Conservation (phyloP, 2,888 invertebrate species). For the Camptogramma bilineatum region DNA sequence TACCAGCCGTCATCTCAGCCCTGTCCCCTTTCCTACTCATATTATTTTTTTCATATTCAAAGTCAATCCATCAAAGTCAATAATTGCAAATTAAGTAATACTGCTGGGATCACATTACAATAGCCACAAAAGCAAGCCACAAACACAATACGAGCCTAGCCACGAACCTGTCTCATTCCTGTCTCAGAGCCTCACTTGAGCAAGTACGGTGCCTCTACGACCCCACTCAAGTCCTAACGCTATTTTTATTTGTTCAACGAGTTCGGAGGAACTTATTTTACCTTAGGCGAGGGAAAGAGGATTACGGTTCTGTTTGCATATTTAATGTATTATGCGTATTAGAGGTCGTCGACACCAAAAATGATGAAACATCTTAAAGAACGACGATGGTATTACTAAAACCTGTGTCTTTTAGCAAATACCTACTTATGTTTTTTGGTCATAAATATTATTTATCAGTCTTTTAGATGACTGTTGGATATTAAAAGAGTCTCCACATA, state of each 20-base stretch:
- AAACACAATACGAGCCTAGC: neutral
- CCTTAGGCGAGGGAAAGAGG: slow-evolving; percentile 13
- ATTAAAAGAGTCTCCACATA: too few relatives aligned
- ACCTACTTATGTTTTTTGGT: too few relatives aligned
- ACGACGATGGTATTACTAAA: neutral
- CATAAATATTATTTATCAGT: too few relatives aligned
- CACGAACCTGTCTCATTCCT: slow-evolving; percentile 11
- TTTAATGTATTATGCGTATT: slow-evolving; percentile 18
- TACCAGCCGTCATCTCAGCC: too few relatives aligned
- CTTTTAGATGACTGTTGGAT: too few relatives aligned
- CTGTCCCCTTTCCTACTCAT: too few relatives aligned
- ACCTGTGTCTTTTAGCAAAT: too few relatives aligned
- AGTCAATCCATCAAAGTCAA: too few relatives aligned
- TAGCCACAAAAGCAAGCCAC: too few relatives aligned
- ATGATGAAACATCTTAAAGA: neutral
- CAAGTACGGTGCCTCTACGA: slow-evolving; percentile 22
- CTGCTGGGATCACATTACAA: too few relatives aligned
- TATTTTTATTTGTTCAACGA: slow-evolving; percentile 25
- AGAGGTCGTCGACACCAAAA: neutral
- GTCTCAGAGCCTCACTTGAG: slow-evolving; percentile 17
- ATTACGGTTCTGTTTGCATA: slow-evolving; percentile 24
- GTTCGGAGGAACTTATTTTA: slow-evolving; percentile 22
- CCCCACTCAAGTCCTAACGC: slow-evolving; percentile 28
- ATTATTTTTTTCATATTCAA: too few relatives aligned
- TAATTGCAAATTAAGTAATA: too few relatives aligned